phyloP scores from a whole-genome alignment of 2,888 invertebrate genomes.

The Amphimallon solstitiale region DNA sequence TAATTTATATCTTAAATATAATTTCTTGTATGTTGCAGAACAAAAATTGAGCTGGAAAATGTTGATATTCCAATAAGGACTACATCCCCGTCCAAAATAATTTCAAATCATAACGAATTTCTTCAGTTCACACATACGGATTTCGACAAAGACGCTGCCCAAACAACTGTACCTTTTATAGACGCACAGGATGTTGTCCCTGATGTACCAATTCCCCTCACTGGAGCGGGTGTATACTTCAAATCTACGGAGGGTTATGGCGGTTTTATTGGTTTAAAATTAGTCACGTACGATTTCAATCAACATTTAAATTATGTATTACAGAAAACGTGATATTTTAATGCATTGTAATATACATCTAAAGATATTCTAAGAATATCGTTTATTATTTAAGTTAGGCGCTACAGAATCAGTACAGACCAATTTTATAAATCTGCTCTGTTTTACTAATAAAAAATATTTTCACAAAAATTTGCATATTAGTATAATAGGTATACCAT shows the following conservation, averaged over 20 bases:
- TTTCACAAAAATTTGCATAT: too few species aligned
- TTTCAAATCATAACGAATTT: conserved; percentile 57
- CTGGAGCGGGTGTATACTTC: conserved; percentile 67
- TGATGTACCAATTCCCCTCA: conserved; percentile 62
- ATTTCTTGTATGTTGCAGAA: neutral
- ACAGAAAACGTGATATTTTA: too few species aligned
- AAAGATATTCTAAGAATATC: too few species aligned
- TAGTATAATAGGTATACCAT: too few species aligned
- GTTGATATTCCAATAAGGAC: neutral
- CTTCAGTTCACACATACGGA: conserved; percentile 65
- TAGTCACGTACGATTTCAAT: conserved; percentile 63
- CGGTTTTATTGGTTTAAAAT: conserved; percentile 65
- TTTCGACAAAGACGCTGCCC: conserved; percentile 65
- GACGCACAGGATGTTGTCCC: conserved; percentile 65
- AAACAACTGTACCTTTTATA: conserved; percentile 68
- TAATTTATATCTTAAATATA: too few species aligned
- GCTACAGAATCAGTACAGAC: too few species aligned
- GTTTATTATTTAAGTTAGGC: too few species aligned
- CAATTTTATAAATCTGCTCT: too few species aligned
- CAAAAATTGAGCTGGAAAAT: neutral
- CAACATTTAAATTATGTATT: conserved; percentile 34
- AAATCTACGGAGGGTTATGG: conserved; percentile 65
- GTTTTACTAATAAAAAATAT: too few species aligned
- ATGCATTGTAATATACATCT: too few species aligned
- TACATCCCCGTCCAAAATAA: too few species aligned